These are phyloP conservation scores for Allacma fusca DNA, from an alignment of 2,888 invertebrate genomes.

Conservation along the genomic window DNA sequence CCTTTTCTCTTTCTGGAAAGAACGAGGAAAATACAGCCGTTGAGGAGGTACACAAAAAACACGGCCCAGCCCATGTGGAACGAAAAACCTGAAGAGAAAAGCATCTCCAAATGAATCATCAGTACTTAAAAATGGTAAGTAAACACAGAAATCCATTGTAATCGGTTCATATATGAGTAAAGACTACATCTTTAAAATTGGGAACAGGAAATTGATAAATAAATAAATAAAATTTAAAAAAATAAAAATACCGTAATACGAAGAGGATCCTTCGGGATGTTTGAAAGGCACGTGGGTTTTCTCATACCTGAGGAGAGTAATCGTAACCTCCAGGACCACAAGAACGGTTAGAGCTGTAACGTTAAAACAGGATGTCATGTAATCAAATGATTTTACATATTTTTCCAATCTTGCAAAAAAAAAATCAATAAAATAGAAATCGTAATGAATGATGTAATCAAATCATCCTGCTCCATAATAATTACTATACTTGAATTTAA, in stretches of 20 bases:
- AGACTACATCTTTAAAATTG: no score
- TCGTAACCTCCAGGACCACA: slow-evolving; percentile 82
- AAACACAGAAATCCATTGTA: no score
- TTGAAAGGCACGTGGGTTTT: slow-evolving; percentile 72
- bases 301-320: slow-evolving; percentile 77
- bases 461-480: no score
- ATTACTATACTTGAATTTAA: not conserved
- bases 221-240: not conserved
- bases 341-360: slow-evolving; percentile 71
- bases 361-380: not conserved
- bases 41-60: slow-evolving; percentile 73
- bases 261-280: slow-evolving; percentile 73
- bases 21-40: slow-evolving; percentile 78
- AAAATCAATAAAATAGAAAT: no score
- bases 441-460: no score
- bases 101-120: not conserved
- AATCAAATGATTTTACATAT: no score
- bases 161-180: no score
- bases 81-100: slow-evolving; percentile 67
- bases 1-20: slow-evolving; percentile 86
- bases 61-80: slow-evolving; percentile 81
- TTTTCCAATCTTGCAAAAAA: no score
- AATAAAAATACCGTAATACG: slow-evolving; percentile 70
- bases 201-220: no score
- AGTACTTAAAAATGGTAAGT: no score